Evolutionary conservation across 2,888 invertebrate species (phyloP).

Genomic region (Sinelater perroti): DNA sequence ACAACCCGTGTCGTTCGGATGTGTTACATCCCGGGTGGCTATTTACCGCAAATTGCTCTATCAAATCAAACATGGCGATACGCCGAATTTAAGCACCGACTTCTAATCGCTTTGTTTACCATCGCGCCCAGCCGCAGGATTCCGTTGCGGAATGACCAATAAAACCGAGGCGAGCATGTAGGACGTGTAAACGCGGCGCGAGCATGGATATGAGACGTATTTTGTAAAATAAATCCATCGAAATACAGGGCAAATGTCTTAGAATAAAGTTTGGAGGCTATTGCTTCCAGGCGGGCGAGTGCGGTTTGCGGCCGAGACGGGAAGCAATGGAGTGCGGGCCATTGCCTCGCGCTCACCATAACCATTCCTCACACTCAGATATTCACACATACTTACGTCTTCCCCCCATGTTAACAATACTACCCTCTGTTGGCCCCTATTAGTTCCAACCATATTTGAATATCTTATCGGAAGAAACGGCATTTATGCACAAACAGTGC

Average conservation of each 20-base stretch:
- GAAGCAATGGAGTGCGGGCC: slow-evolving; percentile 60
- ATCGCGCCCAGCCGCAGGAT: background rate
- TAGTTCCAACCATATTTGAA: background rate
- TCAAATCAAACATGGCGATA: too few relatives aligned
- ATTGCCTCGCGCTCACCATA: slow-evolving; percentile 55
- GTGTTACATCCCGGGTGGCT: background rate
- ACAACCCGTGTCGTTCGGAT: too few relatives aligned
- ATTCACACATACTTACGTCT: slow-evolving; percentile 54
- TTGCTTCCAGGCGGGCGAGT: slow-evolving; percentile 49
- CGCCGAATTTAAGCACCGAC: background rate
- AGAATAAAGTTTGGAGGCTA: slow-evolving; percentile 57
- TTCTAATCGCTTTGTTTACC: slow-evolving; percentile 33
- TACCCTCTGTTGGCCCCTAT: slow-evolving; percentile 23
- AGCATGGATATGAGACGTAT: slow-evolving; percentile 33
- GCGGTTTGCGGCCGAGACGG: slow-evolving; percentile 52
- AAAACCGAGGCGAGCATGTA: slow-evolving; percentile 28
- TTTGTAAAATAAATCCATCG: slow-evolving; percentile 56
- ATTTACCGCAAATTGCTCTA: too few relatives aligned
- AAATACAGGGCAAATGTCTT: slow-evolving; percentile 58
- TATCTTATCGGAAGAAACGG: too few relatives aligned
- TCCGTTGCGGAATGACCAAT: slow-evolving; percentile 20
- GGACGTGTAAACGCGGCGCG: slow-evolving; percentile 32
- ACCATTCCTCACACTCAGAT: slow-evolving; percentile 58
- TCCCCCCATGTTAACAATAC: slow-evolving; percentile 32
- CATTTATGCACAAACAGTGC: too few relatives aligned